These are phyloP conservation scores for Scytalopus superciliaris DNA, from an alignment of 2,113 vertebrate genomes.

Conservation along the genomic window DNA sequence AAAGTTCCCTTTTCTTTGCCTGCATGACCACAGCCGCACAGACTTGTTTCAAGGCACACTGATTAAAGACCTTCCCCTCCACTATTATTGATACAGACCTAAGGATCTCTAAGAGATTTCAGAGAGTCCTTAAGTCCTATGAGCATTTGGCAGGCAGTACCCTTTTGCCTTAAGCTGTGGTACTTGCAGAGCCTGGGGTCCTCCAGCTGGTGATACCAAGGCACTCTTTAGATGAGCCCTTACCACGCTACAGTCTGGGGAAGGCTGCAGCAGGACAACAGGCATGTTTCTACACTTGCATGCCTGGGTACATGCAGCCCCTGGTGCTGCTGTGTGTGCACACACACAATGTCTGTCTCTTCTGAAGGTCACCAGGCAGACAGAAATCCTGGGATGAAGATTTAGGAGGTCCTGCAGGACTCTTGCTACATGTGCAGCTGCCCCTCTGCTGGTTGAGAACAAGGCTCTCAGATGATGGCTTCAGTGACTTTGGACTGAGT, in stretches of 20 bases:
- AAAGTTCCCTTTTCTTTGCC: neutral
- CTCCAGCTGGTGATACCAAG: neutral
- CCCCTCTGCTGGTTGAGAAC: neutral
- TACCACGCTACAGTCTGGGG: neutral
- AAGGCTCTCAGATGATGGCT: neutral
- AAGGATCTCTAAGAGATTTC: neutral
- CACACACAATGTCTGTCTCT: neutral
- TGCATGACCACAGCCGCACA: neutral
- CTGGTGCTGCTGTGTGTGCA: rapidly evolving
- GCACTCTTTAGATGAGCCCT: neutral
- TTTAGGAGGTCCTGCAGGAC: neutral
- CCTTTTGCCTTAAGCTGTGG: neutral
- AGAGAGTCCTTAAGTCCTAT: neutral
- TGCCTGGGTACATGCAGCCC: rapidly evolving
- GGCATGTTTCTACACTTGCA: neutral
- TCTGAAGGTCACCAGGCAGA: neutral
- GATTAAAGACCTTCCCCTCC: neutral
- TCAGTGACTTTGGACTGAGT: neutral
- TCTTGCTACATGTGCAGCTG: neutral
- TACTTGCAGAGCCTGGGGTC: neutral
- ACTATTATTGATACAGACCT: rapidly evolving
- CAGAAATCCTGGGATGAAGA: neutral
- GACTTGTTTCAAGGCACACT: neutral
- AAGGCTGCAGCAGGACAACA: neutral
- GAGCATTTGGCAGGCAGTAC: neutral